Evolutionary conservation across 2,888 invertebrate genomes (phyloP).

Genomic region (Hemicrepidius hirtus): DNA sequence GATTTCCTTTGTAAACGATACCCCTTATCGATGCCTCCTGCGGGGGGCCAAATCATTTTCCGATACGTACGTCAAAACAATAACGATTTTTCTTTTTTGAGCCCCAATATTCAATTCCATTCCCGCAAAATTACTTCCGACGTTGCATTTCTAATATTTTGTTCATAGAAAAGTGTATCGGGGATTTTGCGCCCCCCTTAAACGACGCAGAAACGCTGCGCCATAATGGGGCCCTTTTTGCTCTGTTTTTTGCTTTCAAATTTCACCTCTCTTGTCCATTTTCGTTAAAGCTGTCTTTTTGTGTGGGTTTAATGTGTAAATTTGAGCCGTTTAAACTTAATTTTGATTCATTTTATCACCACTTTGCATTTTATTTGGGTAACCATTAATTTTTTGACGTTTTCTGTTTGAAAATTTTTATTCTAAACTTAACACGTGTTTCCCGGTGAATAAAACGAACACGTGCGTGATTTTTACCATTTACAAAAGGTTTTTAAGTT

Average conservation of each 20-base stretch:
- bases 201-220: constrained; percentile 29
- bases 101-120: background rate
- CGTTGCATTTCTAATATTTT: background rate
- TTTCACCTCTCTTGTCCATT: constrained; percentile 28
- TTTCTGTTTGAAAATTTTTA: constrained; percentile 11
- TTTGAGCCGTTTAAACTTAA: background rate
- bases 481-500: background rate
- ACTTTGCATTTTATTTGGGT: background rate
- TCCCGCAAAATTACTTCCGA: background rate
- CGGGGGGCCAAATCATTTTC: background rate
- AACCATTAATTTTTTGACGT: background rate
- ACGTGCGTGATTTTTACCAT: constrained; percentile 4
- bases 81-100: background rate
- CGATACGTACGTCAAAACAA: constrained; percentile 19
- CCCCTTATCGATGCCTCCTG: background rate
- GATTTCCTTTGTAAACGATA: background rate
- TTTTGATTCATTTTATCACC: no score
- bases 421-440: background rate
- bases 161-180: no score
- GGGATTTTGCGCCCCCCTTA: constrained; percentile 2
- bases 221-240: constrained; percentile 29
- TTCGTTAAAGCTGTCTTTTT: constrained; percentile 8
- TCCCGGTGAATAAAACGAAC: background rate
- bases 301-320: constrained; percentile 15
- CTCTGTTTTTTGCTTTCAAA: constrained; percentile 25